A percentile compares a stretch with the other conserved stretches of the same genome.
Evolutionary conservation across 2,797 vertebrate species (phyloP).

Genomic region (Eurystomus glaucurus): DNA sequence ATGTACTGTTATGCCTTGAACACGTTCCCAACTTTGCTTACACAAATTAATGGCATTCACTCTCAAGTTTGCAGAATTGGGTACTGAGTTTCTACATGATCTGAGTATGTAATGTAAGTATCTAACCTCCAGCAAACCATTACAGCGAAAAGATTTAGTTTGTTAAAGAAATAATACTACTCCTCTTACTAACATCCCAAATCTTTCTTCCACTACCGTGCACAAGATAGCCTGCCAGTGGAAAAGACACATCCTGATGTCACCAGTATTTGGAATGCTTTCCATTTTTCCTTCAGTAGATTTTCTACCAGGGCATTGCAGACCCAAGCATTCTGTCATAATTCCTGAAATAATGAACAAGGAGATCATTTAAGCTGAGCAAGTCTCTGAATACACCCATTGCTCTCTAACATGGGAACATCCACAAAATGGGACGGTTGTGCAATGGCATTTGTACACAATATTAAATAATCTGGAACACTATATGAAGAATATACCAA

Average conservation of each 20-base stretch:
- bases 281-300: neutral
- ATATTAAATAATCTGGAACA: constrained; percentile 48
- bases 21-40: neutral
- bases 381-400: constrained; percentile 45
- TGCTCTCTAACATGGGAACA: constrained; percentile 41
- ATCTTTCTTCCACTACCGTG: neutral
- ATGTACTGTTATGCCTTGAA: neutral
- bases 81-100: neutral
- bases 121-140: neutral
- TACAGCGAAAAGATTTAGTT: neutral
- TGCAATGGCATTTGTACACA: constrained; percentile 40
- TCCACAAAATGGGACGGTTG: constrained; percentile 21
- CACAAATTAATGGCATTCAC: neutral
- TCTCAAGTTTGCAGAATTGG: neutral
- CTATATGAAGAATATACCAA: constrained; percentile 28
- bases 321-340: constrained; percentile 1
- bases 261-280: neutral
- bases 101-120: neutral
- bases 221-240: neutral
- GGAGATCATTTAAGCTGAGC: constrained; percentile 12
- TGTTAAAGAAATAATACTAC: neutral
- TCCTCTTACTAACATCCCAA: neutral
- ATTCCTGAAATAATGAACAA: constrained; percentile 49
- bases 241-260: neutral
- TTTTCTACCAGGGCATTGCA: neutral